A percentile compares a stretch with the other conserved stretches of the same genome.
phyloP scores from a whole-genome alignment of 2,888 invertebrate species.

The Cephus nigrinus region DNA sequence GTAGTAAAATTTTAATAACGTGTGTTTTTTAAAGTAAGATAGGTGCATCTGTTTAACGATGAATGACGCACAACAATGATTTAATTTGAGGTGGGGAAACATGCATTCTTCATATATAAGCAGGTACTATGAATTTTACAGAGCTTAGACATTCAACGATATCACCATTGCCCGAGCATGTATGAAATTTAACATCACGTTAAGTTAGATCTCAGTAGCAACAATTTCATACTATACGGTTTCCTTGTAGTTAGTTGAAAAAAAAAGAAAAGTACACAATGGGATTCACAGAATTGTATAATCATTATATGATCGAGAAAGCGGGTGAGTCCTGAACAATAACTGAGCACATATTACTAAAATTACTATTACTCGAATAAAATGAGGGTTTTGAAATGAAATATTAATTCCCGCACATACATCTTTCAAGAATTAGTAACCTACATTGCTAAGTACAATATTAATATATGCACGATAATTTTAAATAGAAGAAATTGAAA shows the following conservation, averaged over 20 bases:
- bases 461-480: neutral
- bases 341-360: neutral
- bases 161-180: neutral
- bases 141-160: neutral
- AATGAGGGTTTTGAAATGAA: conserved; percentile 1
- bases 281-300: conserved; percentile 25
- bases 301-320: conserved; percentile 28
- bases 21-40: neutral
- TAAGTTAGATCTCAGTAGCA: neutral
- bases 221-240: neutral
- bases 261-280: conserved; percentile 18
- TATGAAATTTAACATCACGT: neutral
- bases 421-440: too few relatives aligned
- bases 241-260: neutral
- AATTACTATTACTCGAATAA: neutral
- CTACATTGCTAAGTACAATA: too few relatives aligned
- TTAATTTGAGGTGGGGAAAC: neutral
- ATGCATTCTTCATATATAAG: neutral
- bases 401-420: neutral
- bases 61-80: neutral
- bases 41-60: neutral
- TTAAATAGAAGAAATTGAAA: neutral
- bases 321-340: conserved; percentile 27
- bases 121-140: neutral
- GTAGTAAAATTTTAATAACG: neutral